Base-by-base conservation (phyloP, 2,888 invertebrate genomes). In the Cordilura impudica region DNA sequence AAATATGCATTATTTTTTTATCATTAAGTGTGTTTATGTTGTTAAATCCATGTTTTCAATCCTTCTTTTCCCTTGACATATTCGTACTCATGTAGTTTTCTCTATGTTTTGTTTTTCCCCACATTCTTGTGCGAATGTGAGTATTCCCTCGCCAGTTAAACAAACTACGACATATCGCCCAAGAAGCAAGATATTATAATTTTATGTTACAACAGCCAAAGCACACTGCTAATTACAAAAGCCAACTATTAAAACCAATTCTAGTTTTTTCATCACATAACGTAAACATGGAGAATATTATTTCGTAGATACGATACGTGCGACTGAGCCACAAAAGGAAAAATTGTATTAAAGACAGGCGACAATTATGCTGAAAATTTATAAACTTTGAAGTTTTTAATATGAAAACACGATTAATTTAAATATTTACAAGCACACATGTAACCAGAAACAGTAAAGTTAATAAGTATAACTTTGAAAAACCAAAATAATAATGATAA, bases 191-290 rank as follows among this genome's bases (percentile, higher is more conserved):
- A 47, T 47, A 43, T 75, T 73, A 19, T 58, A 49, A 58, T 63
- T 70, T 63, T 26, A 78, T 53, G 58, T 65, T 65, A 39, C 70
- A 58, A 61, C 54, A 65, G 60, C 49, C 45, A 39, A 54, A 47
- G 26, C n/a, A n/a, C n/a, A 26, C 26, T 53, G 56, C 75, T 74
- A 61, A 61, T 75, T 79, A 66, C n/a, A 79, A 79, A 79, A 60
- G 47, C 56, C 79, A 79, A 71, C 75, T 75, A 63, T 75, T 47
- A 54, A 61, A 61, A 61, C n/a, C 70, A 12, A 76, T 63, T 63
- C 54, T 75, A 56, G 61, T 63, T 75, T 75, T 16, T 39, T 53
- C 31, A 58, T 66, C 14, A 21, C 2, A 43, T 4, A 43, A 7
- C 43, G 1, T 26, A 21, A 21, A 23, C 14, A 49, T 51, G 23